Evolutionary conservation across 2,113 vertebrate genomes (phyloP).

Genomic region (Spilogale gracilis): DNA sequence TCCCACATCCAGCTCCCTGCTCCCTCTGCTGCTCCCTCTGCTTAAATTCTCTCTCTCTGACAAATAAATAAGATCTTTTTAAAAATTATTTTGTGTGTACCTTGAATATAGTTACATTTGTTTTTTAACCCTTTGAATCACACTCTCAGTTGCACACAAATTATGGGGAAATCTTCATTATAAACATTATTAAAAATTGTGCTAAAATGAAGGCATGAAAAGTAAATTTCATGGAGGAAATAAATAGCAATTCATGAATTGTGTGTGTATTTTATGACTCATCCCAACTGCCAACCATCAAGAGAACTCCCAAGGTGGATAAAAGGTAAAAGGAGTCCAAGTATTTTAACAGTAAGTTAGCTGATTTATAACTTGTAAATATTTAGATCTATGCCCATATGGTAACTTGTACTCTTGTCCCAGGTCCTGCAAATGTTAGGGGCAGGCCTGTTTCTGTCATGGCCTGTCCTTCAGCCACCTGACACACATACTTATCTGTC

Average conservation of each 20-base stretch:
- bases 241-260: background rate
- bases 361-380: background rate
- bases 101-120: background rate
- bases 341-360: background rate
- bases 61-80: no score
- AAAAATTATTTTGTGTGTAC: background rate
- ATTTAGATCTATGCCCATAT: background rate
- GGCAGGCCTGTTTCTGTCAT: background rate
- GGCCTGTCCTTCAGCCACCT: background rate
- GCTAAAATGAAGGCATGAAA: background rate
- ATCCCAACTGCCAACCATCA: background rate
- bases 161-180: slow-evolving; percentile 9
- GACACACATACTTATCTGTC: background rate
- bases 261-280: background rate
- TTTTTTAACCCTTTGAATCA: background rate
- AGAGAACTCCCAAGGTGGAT: background rate
- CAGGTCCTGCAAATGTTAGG: background rate
- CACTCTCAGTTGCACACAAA: background rate
- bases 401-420: background rate
- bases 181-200: slow-evolving; percentile 8
- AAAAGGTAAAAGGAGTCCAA: background rate
- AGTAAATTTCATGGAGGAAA: slow-evolving; percentile 7
- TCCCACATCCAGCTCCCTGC: no score
- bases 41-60: no score
- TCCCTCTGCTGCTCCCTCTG: no score